A percentile compares a stretch with the other conserved stretches of the same genome.
Evolutionary conservation across 2,113 vertebrate genomes (phyloP).

Genomic region (Chionodraco myersi): DNA sequence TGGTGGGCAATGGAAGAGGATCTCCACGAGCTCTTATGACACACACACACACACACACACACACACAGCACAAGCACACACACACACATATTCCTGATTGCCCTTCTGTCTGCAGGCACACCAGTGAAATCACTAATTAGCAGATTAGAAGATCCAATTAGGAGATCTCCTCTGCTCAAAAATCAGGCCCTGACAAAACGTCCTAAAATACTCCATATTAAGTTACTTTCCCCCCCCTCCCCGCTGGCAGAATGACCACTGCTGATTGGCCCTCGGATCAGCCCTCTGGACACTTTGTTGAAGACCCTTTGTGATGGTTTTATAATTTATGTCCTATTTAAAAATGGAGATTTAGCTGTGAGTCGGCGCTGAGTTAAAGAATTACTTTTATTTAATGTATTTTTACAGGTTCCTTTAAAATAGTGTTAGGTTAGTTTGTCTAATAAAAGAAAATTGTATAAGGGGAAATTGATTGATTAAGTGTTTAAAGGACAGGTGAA

Average conservation of each 20-base stretch:
- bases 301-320: neutral
- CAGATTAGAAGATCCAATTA: conserved; percentile 86
- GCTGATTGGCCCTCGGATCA: conserved; percentile 12
- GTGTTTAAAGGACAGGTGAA: too few species aligned
- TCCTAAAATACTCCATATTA: conserved; percentile 69
- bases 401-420: too few species aligned
- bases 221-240: conserved; percentile 19
- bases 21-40: conserved; percentile 75
- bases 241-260: conserved; percentile 29
- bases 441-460: too few species aligned
- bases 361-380: neutral
- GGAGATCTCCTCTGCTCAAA: conserved; percentile 81
- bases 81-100: conserved; percentile 63
- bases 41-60: conserved; percentile 14
- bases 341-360: conserved; percentile 6
- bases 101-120: conserved; percentile 63
- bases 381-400: too few species aligned
- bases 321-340: conserved; percentile 25
- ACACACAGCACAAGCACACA: too few species aligned
- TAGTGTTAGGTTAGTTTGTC: too few species aligned
- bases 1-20: conserved; percentile 69
- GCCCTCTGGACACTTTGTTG: conserved; percentile 55
- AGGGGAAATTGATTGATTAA: too few species aligned
- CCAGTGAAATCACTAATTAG: conserved; percentile 81
- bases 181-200: conserved; percentile 73